Conservation (phyloP, 2,888 invertebrate species). For the Nowickia ferox region DNA sequence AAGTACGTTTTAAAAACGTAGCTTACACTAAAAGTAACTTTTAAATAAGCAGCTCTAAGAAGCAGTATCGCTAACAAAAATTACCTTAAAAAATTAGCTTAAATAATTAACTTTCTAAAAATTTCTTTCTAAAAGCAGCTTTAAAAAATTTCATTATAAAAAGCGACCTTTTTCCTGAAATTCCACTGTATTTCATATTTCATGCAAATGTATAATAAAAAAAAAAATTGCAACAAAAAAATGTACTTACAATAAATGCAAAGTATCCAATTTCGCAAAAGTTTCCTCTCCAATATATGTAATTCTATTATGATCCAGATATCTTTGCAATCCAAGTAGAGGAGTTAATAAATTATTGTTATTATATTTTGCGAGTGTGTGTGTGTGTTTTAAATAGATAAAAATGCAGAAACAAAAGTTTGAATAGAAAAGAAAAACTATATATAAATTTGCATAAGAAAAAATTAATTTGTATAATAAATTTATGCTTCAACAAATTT, state of each 20-base stretch:
- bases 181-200: too few species aligned
- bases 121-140: too few species aligned
- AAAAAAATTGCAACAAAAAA: neutral
- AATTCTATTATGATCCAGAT: constrained; percentile 83
- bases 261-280: constrained; percentile 83
- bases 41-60: too few species aligned
- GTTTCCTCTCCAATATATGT: constrained; percentile 83
- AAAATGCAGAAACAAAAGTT: constrained; percentile 20
- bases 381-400: constrained; percentile 22
- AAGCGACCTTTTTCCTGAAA: too few species aligned
- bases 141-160: too few species aligned
- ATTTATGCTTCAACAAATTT: constrained; percentile 67
- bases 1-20: too few species aligned
- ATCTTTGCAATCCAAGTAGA: constrained; percentile 77
- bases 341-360: neutral
- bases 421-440: neutral
- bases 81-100: too few species aligned
- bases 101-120: too few species aligned
- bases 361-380: neutral
- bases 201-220: neutral
- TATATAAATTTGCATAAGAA: constrained; percentile 16
- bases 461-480: constrained; percentile 31
- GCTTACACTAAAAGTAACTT: too few species aligned
- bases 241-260: constrained; percentile 84
- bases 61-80: too few species aligned